These are phyloP conservation scores for Hyalella azteca DNA, from an alignment of 2,888 invertebrate species.

Conservation along the genomic window DNA sequence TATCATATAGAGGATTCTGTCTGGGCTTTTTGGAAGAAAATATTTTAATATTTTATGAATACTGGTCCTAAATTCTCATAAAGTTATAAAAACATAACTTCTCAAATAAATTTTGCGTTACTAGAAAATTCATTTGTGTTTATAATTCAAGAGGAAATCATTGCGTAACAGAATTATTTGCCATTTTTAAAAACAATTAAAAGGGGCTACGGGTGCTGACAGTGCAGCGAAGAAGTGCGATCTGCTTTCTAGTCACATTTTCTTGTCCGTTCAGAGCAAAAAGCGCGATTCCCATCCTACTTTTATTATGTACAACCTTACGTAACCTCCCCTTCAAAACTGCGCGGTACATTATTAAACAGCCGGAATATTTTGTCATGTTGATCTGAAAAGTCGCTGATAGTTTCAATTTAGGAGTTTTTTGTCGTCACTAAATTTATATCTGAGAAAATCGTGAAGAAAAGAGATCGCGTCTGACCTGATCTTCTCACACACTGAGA, in stretches of 20 bases:
- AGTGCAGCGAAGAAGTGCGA: background rate
- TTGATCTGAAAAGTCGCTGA: too few relatives aligned
- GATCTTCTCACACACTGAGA: background rate
- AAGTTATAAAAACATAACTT: background rate
- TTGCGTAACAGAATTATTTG: background rate
- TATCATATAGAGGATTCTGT: too few relatives aligned
- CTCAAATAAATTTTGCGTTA: too few relatives aligned
- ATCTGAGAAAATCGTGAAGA: background rate
- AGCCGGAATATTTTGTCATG: too few relatives aligned
- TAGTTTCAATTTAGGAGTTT: too few relatives aligned
- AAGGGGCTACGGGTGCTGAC: background rate
- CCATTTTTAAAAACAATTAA: background rate
- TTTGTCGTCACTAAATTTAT: too few relatives aligned
- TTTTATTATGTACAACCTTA: too few relatives aligned
- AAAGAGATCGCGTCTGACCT: background rate
- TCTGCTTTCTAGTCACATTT: background rate
- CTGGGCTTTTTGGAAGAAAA: background rate
- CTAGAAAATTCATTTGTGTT: too few relatives aligned
- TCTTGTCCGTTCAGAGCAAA: background rate
- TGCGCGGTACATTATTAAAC: too few relatives aligned
- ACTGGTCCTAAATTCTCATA: slow-evolving; percentile 24
- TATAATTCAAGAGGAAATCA: background rate
- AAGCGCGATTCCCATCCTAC: too few relatives aligned
- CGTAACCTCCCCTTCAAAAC: too few relatives aligned
- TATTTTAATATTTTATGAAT: background rate